phyloP scores from a whole-genome alignment of 2,797 vertebrate species.

The Bovichtus variegatus region DNA sequence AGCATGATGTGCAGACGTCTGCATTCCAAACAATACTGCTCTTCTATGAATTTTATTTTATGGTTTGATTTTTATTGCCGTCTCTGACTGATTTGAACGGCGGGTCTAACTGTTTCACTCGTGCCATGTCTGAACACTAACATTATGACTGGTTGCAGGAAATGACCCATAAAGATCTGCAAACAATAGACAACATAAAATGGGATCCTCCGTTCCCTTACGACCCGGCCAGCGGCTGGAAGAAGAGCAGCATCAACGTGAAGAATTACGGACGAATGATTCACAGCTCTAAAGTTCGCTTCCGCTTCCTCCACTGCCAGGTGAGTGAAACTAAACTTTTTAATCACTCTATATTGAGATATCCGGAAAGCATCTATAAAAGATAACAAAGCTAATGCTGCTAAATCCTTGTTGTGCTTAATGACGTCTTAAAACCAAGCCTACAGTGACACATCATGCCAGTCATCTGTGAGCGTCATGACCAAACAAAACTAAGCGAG shows the following conservation, averaged over 20 bases:
- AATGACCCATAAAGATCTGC: constrained; percentile 86
- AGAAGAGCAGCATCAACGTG: constrained; percentile 91
- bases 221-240: constrained; percentile 88
- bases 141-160: constrained; percentile 75
- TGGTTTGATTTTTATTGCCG: background rate
- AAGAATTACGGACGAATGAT: constrained; percentile 94
- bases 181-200: constrained; percentile 87
- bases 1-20: constrained; percentile 3
- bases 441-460: constrained; percentile 58
- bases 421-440: constrained; percentile 43
- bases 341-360: constrained; percentile 46
- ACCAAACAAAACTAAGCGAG: constrained; percentile 24
- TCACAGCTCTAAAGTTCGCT: constrained; percentile 95
- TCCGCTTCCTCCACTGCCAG: constrained; percentile 94
- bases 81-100: background rate
- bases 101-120: constrained; percentile 18
- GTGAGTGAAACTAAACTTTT: constrained; percentile 73
- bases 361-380: constrained; percentile 32
- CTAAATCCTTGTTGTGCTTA: constrained; percentile 30
- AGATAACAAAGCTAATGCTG: constrained; percentile 48
- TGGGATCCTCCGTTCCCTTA: constrained; percentile 90
- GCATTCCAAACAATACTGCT: constrained; percentile 7
- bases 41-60: background rate
- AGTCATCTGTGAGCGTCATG: constrained; percentile 52
- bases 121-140: constrained; percentile 18